Conservation (phyloP, 2,113 vertebrate species). For the Nothoprocta pentlandii region DNA sequence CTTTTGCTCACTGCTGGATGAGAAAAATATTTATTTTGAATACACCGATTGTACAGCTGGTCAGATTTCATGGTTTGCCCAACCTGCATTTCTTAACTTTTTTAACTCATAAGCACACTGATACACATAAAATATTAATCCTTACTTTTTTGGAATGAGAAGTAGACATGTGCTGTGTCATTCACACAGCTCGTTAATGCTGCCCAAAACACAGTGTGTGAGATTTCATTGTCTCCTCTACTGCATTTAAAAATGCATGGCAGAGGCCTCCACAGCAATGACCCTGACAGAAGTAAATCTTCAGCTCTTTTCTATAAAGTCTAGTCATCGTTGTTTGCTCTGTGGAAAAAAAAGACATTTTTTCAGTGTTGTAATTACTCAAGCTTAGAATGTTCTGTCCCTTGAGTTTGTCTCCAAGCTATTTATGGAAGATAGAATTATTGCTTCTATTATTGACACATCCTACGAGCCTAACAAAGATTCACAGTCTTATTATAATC, state of each 20-base stretch:
- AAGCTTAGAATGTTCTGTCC: not conserved
- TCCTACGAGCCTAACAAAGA: not conserved
- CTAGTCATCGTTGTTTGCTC: not conserved
- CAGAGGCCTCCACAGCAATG: not conserved
- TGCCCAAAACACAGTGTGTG: not conserved
- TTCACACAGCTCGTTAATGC: not conserved
- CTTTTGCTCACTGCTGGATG: conserved; percentile 1
- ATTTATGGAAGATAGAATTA: not conserved
- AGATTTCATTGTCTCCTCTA: not conserved
- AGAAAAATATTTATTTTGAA: conserved; percentile 36
- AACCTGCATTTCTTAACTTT: not conserved
- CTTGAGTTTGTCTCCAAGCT: not conserved
- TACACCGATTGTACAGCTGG: not conserved
- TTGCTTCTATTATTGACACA: not conserved
- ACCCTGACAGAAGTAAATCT: not conserved
- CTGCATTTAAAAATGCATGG: not conserved
- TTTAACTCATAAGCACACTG: not conserved
- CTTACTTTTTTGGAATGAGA: not conserved
- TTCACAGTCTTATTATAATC: not conserved
- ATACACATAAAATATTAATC: not conserved
- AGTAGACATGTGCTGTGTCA: not conserved
- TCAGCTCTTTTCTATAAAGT: not conserved
- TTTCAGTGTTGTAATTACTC: not conserved
- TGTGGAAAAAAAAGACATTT: not conserved
- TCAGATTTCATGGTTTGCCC: conserved; percentile 30